Base-by-base conservation (phyloP, 2,113 vertebrate genomes). In the Scopus umbretta region DNA sequence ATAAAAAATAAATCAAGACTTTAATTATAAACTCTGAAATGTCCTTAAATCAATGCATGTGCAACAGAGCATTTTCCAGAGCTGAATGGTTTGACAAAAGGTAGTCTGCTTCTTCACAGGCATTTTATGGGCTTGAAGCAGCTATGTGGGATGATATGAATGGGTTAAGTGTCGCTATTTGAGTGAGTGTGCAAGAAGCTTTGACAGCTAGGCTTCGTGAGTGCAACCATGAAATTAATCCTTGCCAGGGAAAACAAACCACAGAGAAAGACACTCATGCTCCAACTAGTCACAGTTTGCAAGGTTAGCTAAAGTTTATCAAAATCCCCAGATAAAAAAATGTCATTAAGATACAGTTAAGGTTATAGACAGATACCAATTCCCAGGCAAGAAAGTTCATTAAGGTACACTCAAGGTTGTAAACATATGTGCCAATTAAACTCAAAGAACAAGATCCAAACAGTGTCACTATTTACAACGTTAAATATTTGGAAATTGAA, bases 251-350 rank as follows among this genome's bases (percentile, higher is more conserved):
- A 92, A 96, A 94, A 92, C 65, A 94, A 94, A 38, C 6, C 19
- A 40, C 32, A 89, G 61, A 43, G 49, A 70, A 66, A 96, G 36
- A n/a, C 42, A 43, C 66, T 96, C 74, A 7, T 36, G 50, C 53
- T 49, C 42, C 81, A 82, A 2, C 70, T 59, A 65, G 12, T 85
- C 68, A 79, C 40, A 82, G 43, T 80, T 87, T 95, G 58, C 96
- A 95, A 97, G 73, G 89, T 95, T 84, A 94, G 92, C 74, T 95
- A 78, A 95, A 95, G 53, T 88, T 97, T 91, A 89, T 83, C 97
- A 92, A 76, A 96, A 76, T 96, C 94, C 94, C 89, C 74, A 92
- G 95, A 88, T 62, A 90, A 91, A 93, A 43, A 95, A 91, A 76
- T 90, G 94, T 80, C 95, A 94, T 96, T 96, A 96, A 94, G 89